phyloP scores from a whole-genome alignment of 2,113 vertebrate species.

The Clarias magur region DNA sequence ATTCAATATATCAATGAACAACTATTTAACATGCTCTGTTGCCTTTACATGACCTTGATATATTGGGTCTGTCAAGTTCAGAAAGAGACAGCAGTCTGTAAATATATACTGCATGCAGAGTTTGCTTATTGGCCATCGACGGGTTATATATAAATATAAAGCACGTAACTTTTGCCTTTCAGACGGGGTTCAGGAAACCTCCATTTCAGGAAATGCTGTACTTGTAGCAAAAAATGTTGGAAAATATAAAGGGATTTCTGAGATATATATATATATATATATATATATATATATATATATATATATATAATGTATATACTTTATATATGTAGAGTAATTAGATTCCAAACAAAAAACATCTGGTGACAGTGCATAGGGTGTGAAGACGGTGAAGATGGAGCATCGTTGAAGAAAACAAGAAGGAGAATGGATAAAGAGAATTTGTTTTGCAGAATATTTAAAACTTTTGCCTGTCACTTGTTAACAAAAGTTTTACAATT shows the following conservation, averaged over 20 bases:
- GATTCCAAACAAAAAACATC: not conserved
- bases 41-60: conserved; percentile 24
- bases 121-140: not conserved
- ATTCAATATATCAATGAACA: conserved; percentile 7
- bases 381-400: not conserved
- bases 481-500: conserved; percentile 14
- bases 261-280: not conserved
- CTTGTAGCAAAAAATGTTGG: not conserved
- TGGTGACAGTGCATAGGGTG: not conserved
- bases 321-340: not conserved
- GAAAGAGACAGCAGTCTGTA: not conserved
- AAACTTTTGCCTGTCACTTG: not conserved
- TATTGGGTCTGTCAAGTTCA: not conserved
- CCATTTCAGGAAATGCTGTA: not conserved
- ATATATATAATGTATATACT: not conserved
- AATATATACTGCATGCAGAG: not conserved
- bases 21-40: conserved; percentile 30
- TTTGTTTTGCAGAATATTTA: not conserved
- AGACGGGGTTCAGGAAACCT: not conserved
- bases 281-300: not conserved
- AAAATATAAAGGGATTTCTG: not conserved
- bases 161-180: not conserved
- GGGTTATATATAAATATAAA: not conserved
- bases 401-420: not conserved
- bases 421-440: not conserved